These are phyloP conservation scores for Synanthedon formicaeformis DNA, from an alignment of 2,888 invertebrate genomes.

Conservation along the genomic window DNA sequence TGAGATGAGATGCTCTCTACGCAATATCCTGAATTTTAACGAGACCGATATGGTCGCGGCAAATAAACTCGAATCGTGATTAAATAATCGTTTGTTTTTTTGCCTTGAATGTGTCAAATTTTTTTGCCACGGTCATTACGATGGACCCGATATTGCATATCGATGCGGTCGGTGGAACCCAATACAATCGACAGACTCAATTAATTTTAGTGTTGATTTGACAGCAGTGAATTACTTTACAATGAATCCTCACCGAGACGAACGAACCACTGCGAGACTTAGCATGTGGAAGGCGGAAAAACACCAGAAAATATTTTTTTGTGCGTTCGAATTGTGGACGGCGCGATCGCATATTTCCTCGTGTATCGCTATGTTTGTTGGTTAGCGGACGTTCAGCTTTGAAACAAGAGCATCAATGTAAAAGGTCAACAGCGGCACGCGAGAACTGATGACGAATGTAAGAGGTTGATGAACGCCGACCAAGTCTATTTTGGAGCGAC, in stretches of 20 bases:
- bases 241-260: not conserved
- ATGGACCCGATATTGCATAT: slow-evolving; percentile 49
- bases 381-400: slow-evolving; percentile 13
- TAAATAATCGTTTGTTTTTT: slow-evolving; percentile 48
- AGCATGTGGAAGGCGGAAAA: not conserved
- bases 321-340: not conserved
- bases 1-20: not conserved
- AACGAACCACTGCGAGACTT: not conserved
- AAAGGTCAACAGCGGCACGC: slow-evolving; percentile 33
- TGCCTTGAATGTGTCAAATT: slow-evolving; percentile 36
- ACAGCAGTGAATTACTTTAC: slow-evolving; percentile 45
- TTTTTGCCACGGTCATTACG: slow-evolving; percentile 59
- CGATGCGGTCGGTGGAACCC: slow-evolving; percentile 31
- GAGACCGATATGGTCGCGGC: slow-evolving; percentile 25
- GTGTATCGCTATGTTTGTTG: slow-evolving; percentile 24
- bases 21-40: slow-evolving; percentile 21
- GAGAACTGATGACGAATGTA: slow-evolving; percentile 51
- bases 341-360: not conserved
- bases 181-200: slow-evolving; percentile 43
- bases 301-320: not conserved
- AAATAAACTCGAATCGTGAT: slow-evolving; percentile 16
- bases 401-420: slow-evolving; percentile 36
- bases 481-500: slow-evolving; percentile 61
- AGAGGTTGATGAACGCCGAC: slow-evolving; percentile 66
- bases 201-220: slow-evolving; percentile 55